Percentiles rank a stretch among this genome's conserved stretches.
Evolutionary conservation across 2,888 invertebrate genomes (phyloP).

Genomic region (Hyposoter didymator): DNA sequence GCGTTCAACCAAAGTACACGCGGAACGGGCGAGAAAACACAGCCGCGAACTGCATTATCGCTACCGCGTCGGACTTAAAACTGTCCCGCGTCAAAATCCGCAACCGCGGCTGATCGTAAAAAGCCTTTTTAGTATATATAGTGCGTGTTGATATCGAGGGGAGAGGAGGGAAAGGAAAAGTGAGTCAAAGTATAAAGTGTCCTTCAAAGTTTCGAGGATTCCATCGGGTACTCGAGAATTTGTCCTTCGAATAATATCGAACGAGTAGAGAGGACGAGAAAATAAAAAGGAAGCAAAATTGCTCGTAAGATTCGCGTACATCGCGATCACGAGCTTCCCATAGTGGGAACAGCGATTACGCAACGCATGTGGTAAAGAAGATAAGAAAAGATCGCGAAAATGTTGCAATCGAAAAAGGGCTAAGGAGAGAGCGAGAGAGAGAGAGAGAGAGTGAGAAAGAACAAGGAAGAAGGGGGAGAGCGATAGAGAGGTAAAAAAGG

Average conservation of each 20-base stretch:
- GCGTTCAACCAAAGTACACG: slow-evolving; percentile 82
- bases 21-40: slow-evolving; percentile 74
- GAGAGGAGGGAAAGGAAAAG: background rate
- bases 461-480: background rate
- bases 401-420: slow-evolving; percentile 27
- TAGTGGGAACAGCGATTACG: background rate
- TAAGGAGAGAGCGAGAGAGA: slow-evolving; percentile 26
- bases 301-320: background rate
- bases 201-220: background rate
- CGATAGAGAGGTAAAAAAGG: slow-evolving; percentile 25
- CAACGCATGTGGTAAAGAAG: background rate
- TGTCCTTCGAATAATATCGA: background rate
- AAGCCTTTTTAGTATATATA: background rate
- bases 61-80: slow-evolving; percentile 47
- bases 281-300: background rate
- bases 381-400: slow-evolving; percentile 7
- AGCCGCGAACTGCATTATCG: slow-evolving; percentile 53
- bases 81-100: slow-evolving; percentile 33
- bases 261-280: background rate
- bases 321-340: background rate
- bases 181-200: slow-evolving; percentile 4
- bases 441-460: slow-evolving; percentile 24
- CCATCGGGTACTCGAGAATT: background rate
- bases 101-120: background rate
- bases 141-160: slow-evolving; percentile 2